phyloP scores from a whole-genome alignment of 2,113 vertebrate species.

The Cebidichthys violaceus region DNA sequence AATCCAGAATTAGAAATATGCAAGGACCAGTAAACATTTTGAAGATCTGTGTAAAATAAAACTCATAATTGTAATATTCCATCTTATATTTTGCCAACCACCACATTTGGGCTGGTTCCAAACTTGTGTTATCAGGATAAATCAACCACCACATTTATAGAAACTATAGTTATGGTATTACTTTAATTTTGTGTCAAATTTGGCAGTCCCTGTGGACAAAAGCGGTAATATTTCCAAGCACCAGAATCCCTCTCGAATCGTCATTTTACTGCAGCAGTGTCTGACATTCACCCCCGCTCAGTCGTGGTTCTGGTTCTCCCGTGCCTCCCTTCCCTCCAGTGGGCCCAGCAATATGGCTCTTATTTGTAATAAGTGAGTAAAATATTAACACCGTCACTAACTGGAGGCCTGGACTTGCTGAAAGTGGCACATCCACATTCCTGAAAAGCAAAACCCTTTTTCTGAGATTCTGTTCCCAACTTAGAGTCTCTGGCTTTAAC shows the following conservation, averaged over 20 bases:
- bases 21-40: background rate
- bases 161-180: background rate
- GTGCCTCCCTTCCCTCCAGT: background rate
- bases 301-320: background rate
- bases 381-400: background rate
- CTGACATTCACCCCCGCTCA: background rate
- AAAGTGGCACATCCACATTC: constrained; percentile 19
- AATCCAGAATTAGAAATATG: background rate
- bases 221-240: background rate
- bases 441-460: constrained; percentile 36
- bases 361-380: background rate
- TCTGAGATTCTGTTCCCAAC: background rate
- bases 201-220: no score
- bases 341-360: background rate
- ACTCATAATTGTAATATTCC: background rate
- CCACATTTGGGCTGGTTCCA: background rate
- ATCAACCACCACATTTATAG: background rate
- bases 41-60: background rate
- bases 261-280: background rate
- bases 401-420: background rate
- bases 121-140: background rate
- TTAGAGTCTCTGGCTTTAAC: constrained; percentile 26
- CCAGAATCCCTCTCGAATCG: background rate
- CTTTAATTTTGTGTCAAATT: no score
- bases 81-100: background rate